Evolutionary conservation across 2,797 vertebrate species (phyloP).

Genomic region (Otolemur crassicaudatus): DNA sequence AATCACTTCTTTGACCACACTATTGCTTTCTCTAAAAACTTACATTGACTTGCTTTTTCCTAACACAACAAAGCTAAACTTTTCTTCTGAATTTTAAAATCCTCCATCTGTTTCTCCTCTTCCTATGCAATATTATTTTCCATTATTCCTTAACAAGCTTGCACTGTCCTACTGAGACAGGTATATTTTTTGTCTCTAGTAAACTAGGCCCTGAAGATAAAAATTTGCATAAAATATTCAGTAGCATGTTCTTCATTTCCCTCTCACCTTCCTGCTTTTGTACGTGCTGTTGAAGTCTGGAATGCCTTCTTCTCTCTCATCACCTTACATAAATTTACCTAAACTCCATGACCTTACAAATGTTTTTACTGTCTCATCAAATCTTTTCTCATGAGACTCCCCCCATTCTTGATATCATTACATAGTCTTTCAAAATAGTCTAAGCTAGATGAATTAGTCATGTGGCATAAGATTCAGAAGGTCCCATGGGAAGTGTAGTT

Average conservation of each 20-base stretch:
- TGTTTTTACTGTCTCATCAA: neutral
- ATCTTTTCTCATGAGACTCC: neutral
- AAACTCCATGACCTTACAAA: neutral
- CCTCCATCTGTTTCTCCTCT: constrained; percentile 44
- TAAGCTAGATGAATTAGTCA: neutral
- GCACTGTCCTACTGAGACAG: constrained; percentile 47
- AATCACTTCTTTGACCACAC: neutral
- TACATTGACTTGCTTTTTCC: neutral
- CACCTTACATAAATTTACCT: constrained; percentile 19
- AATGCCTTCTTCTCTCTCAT: neutral
- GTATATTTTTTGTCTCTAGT: constrained; percentile 63
- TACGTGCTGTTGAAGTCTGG: neutral
- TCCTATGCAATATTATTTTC: constrained; percentile 63
- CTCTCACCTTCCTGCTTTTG: constrained; percentile 16
- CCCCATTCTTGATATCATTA: neutral
- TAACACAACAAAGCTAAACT: constrained; percentile 48
- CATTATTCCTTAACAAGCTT: constrained; percentile 72
- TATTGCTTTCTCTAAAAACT: neutral
- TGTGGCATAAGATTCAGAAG: neutral
- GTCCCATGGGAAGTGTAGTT: neutral
- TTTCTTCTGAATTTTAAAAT: constrained; percentile 66
- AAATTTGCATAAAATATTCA: constrained; percentile 69
- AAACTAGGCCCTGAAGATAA: constrained; percentile 66
- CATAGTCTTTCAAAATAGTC: neutral
- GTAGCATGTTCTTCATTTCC: constrained; percentile 56